These are phyloP conservation scores for Meiosimyza decipiens DNA, from an alignment of 2,888 invertebrate species.

Conservation along the genomic window DNA sequence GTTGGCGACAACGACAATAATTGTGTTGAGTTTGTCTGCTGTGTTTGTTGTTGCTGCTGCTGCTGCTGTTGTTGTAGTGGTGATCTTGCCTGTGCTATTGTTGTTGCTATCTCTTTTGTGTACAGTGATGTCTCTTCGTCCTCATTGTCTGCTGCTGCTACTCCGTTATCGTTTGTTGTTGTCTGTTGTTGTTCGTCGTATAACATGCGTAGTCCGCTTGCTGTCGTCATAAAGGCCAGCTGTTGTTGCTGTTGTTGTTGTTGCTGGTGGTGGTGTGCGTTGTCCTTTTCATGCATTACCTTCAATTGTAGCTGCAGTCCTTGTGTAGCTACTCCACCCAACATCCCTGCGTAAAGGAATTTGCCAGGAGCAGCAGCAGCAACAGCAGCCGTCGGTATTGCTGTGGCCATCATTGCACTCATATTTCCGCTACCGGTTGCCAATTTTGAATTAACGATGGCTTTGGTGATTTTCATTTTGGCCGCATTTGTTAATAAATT, in stretches of 20 bases:
- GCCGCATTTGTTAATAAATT: constrained; percentile 56
- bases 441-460: constrained; percentile 52
- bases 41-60: constrained; percentile 33
- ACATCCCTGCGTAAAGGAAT: background rate
- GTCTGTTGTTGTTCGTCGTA: constrained; percentile 16
- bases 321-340: background rate
- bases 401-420: constrained; percentile 13
- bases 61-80: background rate
- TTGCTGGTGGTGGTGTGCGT: background rate
- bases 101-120: constrained; percentile 37
- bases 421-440: constrained; percentile 29
- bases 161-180: constrained; percentile 33
- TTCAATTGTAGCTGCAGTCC: constrained; percentile 7
- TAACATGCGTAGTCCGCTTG: background rate
- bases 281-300: background rate
- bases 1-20: constrained; percentile 33
- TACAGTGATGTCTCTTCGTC: constrained; percentile 36
- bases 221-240: constrained; percentile 19
- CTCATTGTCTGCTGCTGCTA: constrained; percentile 32
- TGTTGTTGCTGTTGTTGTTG: background rate
- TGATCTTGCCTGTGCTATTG: constrained; percentile 32
- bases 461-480: constrained; percentile 59
- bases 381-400: constrained; percentile 24
- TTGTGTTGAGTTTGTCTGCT: constrained; percentile 15
- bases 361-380: background rate